Base-by-base conservation (phyloP, 2,888 invertebrate genomes). In the Trichopria drosophilae region DNA sequence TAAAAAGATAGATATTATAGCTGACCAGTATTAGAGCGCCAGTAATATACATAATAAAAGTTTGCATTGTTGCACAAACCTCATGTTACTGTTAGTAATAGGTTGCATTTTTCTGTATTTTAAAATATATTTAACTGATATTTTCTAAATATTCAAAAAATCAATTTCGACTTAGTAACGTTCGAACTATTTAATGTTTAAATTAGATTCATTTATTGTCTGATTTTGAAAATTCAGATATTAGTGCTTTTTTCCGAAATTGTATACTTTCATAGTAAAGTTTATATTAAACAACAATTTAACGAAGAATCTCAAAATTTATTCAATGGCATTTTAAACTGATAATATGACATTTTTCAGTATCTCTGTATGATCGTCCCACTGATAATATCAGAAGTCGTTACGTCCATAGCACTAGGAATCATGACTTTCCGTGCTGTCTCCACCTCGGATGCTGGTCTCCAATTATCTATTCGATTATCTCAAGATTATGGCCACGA, bases 291-390 rank as follows among this genome's bases (percentile, higher is more conserved):
- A 6, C 10, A 5, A 1, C 13, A 13, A 16, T 32, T 44, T 35
- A 18, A 10, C 19, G 35, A 35, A 18, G 13, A 10, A 4, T 16
- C n/a, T 6, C 19, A 18, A 7, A 35, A 13, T 35, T 13, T 16
- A 13, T 35, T 35, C 23, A 22, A 10, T 13, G 12, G 16, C 10
- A 34, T 13, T 16, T 41, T 9, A 42, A 18, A 36, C 26, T n/a
- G 16, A 9, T 42, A 42, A 13, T 7, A 23, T 32, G 7, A 29
- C 4, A 45, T 32, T 12, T 62, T 59, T 6, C 66, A 80, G 79
- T 80, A 79, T 62, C 76, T 78, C 64, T 69, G 73, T 55, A 75
- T 78, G 67, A 66, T 80, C 59, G 69, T 78, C 54, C 66, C 74
- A 12, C 71, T 80, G 47, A 75, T 79, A 55, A 64, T 75, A 51